Evolutionary conservation across 1,140 invertebrate species (phyloP), one percentile per base, ranked within the genome.

Genomic region (Nymphalis io): DNA sequence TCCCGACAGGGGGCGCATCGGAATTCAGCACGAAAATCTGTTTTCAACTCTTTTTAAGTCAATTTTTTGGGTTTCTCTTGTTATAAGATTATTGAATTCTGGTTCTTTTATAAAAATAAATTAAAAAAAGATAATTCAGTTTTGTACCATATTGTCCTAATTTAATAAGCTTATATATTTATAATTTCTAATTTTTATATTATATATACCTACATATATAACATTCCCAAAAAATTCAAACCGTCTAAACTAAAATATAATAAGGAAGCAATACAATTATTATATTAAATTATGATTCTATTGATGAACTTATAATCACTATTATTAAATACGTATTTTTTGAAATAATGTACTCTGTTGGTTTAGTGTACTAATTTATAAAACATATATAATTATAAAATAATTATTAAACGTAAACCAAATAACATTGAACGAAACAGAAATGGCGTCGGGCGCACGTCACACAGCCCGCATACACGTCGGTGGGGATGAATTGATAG

Each of bases 401-500:
- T 48, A 48, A 48, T 48, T 16, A 18, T 18, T 18, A 48, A 18
- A 3, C 0, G 15, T 16, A 48, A 10, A 48, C 4, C 13, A 44
- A 53, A 63, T 40, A 39, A 78, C 70, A 78, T 80, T 79, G 72
- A 75, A 70, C 65, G 74, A 73, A 79, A 82, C 68, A 81, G 73
- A 78, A 76, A 83, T 81, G 82, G 82, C 80, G 80, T 60, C 60
- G 62, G 42, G 73, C 73, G 59, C 66, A 67, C 70, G 70, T 70
- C 74, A 75, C 63, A 66, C 63, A 68, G 76, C 73, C 77, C 80
- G 75, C 76, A 77, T 74, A 72, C 72, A 33, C 8, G 78, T 79
- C 74, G 78, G 84, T 78, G 85, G 87, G 85, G 84, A 84, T 86
- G 82, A 79, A 88, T 84, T 84, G 76, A 85, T 88, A 72, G 85